Evolutionary conservation across 2,797 vertebrate species (phyloP).

Genomic region (Meriones psammophilus): DNA sequence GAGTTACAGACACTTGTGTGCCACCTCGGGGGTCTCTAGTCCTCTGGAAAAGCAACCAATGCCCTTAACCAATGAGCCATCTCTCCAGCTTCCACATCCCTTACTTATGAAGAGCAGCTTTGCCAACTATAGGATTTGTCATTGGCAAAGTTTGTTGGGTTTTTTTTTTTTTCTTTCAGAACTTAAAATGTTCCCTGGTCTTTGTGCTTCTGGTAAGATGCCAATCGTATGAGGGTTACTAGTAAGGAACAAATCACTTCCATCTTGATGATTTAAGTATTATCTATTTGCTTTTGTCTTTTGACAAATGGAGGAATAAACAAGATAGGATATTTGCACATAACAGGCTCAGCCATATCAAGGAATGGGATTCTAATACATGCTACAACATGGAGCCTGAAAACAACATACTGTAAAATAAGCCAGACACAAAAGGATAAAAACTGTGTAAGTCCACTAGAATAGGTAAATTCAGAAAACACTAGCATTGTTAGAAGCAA

Average conservation of each 20-base stretch:
- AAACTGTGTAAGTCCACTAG: no score
- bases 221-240: no score
- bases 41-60: not conserved
- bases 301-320: not conserved
- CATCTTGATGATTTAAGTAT: not conserved
- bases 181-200: not conserved
- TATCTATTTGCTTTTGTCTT: not conserved
- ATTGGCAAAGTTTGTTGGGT: not conserved
- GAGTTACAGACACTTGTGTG: not conserved
- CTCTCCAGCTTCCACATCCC: not conserved
- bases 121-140: not conserved
- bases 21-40: not conserved
- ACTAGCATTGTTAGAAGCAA: not conserved
- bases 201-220: not conserved
- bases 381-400: not conserved
- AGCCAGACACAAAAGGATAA: not conserved
- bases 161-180: not conserved
- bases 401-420: not conserved
- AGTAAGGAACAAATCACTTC: not conserved
- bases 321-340: not conserved
- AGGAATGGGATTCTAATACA: not conserved
- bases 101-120: not conserved
- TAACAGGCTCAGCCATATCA: not conserved
- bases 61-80: not conserved
- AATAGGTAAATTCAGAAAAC: not conserved